These are phyloP conservation scores for Orientallactaga sibirica DNA, from an alignment of 2,797 vertebrate species.

Conservation along the genomic window DNA sequence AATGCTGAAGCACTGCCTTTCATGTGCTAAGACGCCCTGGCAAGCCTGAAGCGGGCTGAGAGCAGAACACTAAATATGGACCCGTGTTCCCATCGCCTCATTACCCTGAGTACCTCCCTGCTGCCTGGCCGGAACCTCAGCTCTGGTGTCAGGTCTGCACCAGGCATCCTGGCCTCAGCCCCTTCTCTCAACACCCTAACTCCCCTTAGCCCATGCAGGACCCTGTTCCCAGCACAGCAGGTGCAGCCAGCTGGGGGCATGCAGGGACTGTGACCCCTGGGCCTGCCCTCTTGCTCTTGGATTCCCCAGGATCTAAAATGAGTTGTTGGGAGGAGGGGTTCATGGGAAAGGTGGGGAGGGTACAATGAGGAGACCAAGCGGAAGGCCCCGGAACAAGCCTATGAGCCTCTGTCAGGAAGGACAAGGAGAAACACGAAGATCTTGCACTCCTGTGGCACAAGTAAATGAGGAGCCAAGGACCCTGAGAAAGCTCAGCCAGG, in stretches of 20 bases:
- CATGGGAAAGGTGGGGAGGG: neutral
- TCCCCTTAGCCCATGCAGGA: fast-evolving
- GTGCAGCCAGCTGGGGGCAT: too few relatives aligned
- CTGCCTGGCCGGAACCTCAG: too few relatives aligned
- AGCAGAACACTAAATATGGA: fast-evolving
- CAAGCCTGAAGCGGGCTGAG: neutral
- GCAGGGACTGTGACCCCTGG: neutral
- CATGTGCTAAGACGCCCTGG: neutral
- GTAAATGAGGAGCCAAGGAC: too few relatives aligned
- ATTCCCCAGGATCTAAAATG: neutral
- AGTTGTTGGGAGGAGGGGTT: neutral
- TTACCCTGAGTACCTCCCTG: fast-evolving
- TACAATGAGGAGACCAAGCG: too few relatives aligned
- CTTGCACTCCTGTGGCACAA: neutral
- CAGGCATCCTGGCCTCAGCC: fast-evolving
- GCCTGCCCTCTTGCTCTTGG: neutral
- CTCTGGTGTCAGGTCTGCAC: neutral
- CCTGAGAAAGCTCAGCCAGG: neutral
- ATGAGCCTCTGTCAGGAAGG: too few relatives aligned
- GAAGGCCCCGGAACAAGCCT: neutral
- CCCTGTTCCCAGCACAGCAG: neutral
- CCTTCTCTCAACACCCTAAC: fast-evolving
- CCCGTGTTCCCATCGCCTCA: fast-evolving
- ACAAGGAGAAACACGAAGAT: neutral
- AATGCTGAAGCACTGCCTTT: neutral